A percentile compares a stretch with the other conserved stretches of the same genome.
phyloP scores from a whole-genome alignment of 2,113 vertebrate species.

The Ophiodon elongatus region DNA sequence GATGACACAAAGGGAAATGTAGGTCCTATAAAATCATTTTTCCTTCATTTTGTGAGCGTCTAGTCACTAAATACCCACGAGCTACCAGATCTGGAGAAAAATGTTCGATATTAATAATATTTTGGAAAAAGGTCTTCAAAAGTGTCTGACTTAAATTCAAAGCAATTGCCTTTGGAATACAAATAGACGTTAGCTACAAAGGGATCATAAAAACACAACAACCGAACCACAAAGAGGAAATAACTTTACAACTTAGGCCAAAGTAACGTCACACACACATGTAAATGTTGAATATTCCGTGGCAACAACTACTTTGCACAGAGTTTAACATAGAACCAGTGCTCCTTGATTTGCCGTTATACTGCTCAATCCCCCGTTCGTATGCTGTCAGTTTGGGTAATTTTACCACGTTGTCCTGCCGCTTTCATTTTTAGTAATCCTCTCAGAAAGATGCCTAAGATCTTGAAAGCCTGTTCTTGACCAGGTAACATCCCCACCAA shows the following conservation, averaged over 20 bases:
- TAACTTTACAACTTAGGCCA: background rate
- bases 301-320: background rate
- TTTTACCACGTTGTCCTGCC: background rate
- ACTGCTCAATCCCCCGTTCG: too few species aligned
- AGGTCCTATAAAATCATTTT: background rate
- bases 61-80: background rate
- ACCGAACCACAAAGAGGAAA: constrained; percentile 46
- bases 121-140: background rate
- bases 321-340: background rate
- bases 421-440: background rate
- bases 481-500: background rate
- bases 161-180: constrained; percentile 43
- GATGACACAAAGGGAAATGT: background rate
- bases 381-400: too few species aligned
- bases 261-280: constrained; percentile 15
- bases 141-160: background rate
- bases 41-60: background rate
- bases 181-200: background rate
- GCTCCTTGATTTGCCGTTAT: background rate
- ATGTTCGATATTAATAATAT: background rate
- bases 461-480: background rate
- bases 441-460: background rate
- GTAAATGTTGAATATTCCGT: constrained; percentile 14
- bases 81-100: background rate
- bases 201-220: constrained; percentile 64